Evolutionary conservation across 2,888 invertebrate species (phyloP).

Genomic region (Drosophila phalerata): DNA sequence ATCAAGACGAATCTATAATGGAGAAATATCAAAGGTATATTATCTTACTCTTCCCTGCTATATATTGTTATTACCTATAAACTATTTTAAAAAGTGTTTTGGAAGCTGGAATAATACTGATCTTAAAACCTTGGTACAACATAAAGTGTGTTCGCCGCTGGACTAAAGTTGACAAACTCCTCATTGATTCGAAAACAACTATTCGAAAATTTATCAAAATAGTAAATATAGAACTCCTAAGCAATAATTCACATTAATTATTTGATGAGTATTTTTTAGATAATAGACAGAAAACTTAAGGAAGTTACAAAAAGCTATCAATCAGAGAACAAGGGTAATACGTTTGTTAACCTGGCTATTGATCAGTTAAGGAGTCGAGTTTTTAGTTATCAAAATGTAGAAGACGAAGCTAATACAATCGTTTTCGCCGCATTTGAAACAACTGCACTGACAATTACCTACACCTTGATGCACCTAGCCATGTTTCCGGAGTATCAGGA

Average conservation of each 20-base stretch:
- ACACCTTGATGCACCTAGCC: slow-evolving; percentile 67
- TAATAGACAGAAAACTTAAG: slow-evolving; percentile 52
- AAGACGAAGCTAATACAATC: slow-evolving; percentile 71
- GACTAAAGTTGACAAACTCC: slow-evolving; percentile 44
- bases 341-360: slow-evolving; percentile 65
- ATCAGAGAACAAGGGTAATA: slow-evolving; percentile 7
- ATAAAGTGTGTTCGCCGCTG: slow-evolving; percentile 1
- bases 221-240: slow-evolving; percentile 37
- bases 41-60: background rate
- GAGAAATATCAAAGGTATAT: background rate
- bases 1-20: slow-evolving; percentile 23
- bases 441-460: slow-evolving; percentile 64
- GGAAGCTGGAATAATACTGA: slow-evolving; percentile 41
- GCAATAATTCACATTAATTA: background rate
- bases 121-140: slow-evolving; percentile 72
- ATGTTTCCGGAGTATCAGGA: slow-evolving; percentile 79
- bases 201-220: slow-evolving; percentile 65
- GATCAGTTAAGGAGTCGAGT: slow-evolving; percentile 48
- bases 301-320: background rate
- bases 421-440: slow-evolving; percentile 81
- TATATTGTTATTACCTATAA: background rate
- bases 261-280: slow-evolving; percentile 28
- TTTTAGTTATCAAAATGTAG: slow-evolving; percentile 68
- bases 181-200: slow-evolving; percentile 50
- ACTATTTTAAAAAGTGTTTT: background rate